Evolutionary conservation across 2,888 invertebrate species (phyloP).

Genomic region (Baronia brevicornis): DNA sequence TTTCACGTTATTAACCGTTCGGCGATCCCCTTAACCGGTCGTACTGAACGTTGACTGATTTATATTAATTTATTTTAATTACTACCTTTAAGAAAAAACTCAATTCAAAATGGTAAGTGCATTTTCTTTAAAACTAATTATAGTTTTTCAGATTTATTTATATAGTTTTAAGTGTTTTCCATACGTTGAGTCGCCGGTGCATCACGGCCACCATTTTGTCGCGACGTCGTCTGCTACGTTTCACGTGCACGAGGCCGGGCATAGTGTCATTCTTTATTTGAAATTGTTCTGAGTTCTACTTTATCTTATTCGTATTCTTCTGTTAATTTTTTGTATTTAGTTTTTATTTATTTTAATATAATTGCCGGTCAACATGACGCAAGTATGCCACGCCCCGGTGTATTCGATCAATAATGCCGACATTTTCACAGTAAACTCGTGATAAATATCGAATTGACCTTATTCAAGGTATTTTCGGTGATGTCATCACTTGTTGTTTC

Average conservation of each 20-base stretch:
- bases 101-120: constrained; percentile 69
- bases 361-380: neutral
- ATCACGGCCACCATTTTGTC: constrained; percentile 63
- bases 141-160: constrained; percentile 6
- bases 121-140: constrained; percentile 15
- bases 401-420: too few species aligned
- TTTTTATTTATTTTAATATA: neutral
- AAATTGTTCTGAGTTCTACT: too few species aligned
- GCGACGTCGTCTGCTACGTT: constrained; percentile 30
- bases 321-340: neutral
- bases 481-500: constrained; percentile 32
- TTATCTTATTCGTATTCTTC: too few species aligned
- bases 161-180: constrained; percentile 3
- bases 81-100: constrained; percentile 65
- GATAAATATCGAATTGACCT: constrained; percentile 21
- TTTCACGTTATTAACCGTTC: constrained; percentile 77
- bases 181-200: constrained; percentile 35
- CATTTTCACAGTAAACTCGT: constrained; percentile 8
- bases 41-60: constrained; percentile 74
- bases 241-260: constrained; percentile 22
- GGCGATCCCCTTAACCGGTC: constrained; percentile 82
- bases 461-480: constrained; percentile 35
- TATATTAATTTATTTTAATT: constrained; percentile 60
- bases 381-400: constrained; percentile 13
- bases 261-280: constrained; percentile 22